Base-by-base conservation (phyloP, 2,113 vertebrate genomes). In the Equus quagga region DNA sequence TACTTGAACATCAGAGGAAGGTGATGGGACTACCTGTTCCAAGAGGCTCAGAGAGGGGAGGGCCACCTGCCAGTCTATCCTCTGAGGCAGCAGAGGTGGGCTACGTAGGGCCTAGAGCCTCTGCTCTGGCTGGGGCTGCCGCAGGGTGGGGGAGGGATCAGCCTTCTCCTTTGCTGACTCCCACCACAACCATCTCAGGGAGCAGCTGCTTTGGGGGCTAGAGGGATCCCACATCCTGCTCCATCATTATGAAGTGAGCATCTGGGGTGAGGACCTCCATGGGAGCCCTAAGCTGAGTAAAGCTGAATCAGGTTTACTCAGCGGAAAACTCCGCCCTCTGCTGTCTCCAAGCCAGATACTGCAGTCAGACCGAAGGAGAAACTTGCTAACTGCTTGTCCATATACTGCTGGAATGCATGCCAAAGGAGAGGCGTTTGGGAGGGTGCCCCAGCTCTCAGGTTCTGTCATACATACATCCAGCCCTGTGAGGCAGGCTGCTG, bases 151-250 rank as follows among this genome's bases (percentile, higher is more conserved):
- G n/a, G 17, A 36, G 82, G 5, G 26, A 17, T 15, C 4, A 31
- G 33, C 36, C 31, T 84, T 92, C 26, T 86, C 13, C 67, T 93
- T 84, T 91, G 8, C 33, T 76, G 24, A 51, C 8, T 97, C 13
- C 60, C n/a, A 21, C 64, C 46, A 91, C 56, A 88, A 87, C 56
- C 17, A 5, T 72, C 24, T 88, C 41, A 58, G 70, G 36, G 41
- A 91, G 24, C 76, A 94, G 93, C 89, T 96, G 91, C 9, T 83
- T 33, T 41, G 73, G 56, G 81, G 72, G 79, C 13, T n/a, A 2
- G 21, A 36, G 65, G 65, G n/a, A 84, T 56, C 86, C 98, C 92
- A 98, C 96, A 97, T 96, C 96, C 96, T 98, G 97, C 51, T 81
- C 81, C 41, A 65, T 41, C 8, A 89, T 1, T 3, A 11, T 7